Conservation (phyloP, 2,888 invertebrate species). For the Xanthorhoe spadicearia region DNA sequence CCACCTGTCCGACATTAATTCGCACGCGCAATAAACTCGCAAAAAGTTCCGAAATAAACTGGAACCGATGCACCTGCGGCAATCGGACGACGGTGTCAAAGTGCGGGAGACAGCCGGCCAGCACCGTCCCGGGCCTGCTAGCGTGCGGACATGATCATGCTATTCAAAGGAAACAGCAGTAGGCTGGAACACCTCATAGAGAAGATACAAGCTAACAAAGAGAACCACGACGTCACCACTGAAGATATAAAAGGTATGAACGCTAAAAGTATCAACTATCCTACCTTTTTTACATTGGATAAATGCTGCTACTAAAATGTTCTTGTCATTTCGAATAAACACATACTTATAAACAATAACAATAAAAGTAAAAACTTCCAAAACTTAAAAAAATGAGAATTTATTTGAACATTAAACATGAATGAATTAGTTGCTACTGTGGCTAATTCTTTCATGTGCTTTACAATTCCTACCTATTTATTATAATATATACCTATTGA, state of each 20-base stretch:
- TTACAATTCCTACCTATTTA: no score
- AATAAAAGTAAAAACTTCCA: no score
- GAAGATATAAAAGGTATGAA: conserved; percentile 82
- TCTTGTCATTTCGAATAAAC: no score
- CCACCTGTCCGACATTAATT: conserved; percentile 82
- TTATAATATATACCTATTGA: no score
- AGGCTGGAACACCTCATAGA: conserved; percentile 93
- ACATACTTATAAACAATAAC: no score
- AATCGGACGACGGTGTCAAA: conserved; percentile 51
- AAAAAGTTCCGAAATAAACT: conserved; percentile 79
- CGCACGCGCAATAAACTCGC: conserved; percentile 74
- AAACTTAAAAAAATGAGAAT: no score
- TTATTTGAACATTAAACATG: no score
- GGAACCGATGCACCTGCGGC: conserved; percentile 81
- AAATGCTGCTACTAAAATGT: background rate
- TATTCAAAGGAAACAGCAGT: conserved; percentile 94
- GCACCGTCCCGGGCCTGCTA: conserved; percentile 33
- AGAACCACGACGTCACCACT: conserved; percentile 85
- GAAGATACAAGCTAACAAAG: conserved; percentile 94
- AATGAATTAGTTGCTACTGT: no score
- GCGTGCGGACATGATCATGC: conserved; percentile 86
- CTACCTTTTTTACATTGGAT: background rate
- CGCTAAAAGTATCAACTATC: conserved; percentile 13
- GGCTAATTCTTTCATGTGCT: no score
- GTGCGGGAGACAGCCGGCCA: conserved; percentile 45